Conservation (phyloP, 2,113 vertebrate species). For the Trematomus loennbergii region DNA sequence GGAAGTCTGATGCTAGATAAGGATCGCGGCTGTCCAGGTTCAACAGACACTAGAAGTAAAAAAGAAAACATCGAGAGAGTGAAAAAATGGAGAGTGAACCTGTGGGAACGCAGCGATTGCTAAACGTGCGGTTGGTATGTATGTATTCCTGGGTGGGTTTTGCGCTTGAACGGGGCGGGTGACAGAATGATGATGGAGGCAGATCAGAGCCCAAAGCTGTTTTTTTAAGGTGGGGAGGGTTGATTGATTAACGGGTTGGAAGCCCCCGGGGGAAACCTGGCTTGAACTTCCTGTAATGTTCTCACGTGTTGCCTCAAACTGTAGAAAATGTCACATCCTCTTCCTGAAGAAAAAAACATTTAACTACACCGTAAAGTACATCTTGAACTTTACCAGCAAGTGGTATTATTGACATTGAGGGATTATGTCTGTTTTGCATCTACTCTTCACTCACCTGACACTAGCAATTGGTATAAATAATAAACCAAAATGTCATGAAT, state of each 20-base stretch:
- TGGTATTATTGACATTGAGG: neutral
- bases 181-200: slow-evolving; percentile 73
- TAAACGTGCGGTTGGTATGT: slow-evolving; percentile 38
- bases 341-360: neutral
- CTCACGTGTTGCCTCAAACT: slow-evolving; percentile 48
- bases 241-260: slow-evolving; percentile 73
- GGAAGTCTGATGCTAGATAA: slow-evolving; percentile 77
- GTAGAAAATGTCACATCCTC: neutral
- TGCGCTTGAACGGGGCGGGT: slow-evolving; percentile 50
- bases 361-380: neutral
- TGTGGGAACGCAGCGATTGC: slow-evolving; percentile 35
- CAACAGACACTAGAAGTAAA: slow-evolving; percentile 23
- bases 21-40: slow-evolving; percentile 40
- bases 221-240: slow-evolving; percentile 56
- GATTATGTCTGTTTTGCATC: neutral
- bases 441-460: neutral
- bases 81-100: slow-evolving; percentile 32
- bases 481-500: too few species aligned
- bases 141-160: slow-evolving; percentile 34
- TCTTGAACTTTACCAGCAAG: neutral
- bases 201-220: slow-evolving; percentile 62
- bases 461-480: too few species aligned
- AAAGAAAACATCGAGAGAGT: neutral
- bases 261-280: slow-evolving; percentile 45
- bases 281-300: slow-evolving; percentile 65